Base-by-base conservation (phyloP, 1,140 invertebrate genomes). In the Trichonephila inaurata region DNA sequence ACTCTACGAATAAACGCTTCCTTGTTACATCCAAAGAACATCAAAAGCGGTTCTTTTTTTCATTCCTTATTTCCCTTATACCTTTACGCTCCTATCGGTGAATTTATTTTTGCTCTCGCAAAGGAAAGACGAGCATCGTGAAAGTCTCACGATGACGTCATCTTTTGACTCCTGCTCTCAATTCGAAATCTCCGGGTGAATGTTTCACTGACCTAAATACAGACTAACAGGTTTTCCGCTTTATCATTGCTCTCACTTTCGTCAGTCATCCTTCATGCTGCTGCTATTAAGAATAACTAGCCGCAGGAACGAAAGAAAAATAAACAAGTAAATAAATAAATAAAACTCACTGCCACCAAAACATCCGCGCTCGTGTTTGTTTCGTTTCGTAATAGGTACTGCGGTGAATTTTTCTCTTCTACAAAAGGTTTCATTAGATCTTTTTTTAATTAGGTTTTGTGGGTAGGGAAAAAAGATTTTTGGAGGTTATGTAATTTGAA, bases 151-250 rank as follows among this genome's bases (percentile, higher is more conserved):
- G 58, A 60, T 89, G 66, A 89, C 88, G 88, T 89, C 88, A 89
- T 18, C 21, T 18, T 21, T 16, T 89, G 88, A 69, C 66, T 89
- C 66, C 61, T 89, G 88, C 88, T 89, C 88, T 77, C 88, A 89
- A 44, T 89, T 72, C 51, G 8, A 89, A 21, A 51, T 44, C 66
- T 77, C n/a, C 62, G 88, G 88, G 88, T 89, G 88, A 89, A 89
- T 28, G 88, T 77, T 77, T 89, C 58, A 89, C 88, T 89, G 64
- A 89, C 88, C 88, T 89, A 51, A 89, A 77, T 72, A 77, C 88
- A 89, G 66, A 44, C 33, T 66, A 89, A 89, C 88, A 89, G 88
- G 88, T 89, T 89, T 85, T 85, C 28, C 60, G 64, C 69, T 60
- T 62, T n/a, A 51, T 19, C 21, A 8, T 89, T 77, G 88, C 88